phyloP scores from a whole-genome alignment of 2,113 vertebrate genomes.

The Crotalus helleri region DNA sequence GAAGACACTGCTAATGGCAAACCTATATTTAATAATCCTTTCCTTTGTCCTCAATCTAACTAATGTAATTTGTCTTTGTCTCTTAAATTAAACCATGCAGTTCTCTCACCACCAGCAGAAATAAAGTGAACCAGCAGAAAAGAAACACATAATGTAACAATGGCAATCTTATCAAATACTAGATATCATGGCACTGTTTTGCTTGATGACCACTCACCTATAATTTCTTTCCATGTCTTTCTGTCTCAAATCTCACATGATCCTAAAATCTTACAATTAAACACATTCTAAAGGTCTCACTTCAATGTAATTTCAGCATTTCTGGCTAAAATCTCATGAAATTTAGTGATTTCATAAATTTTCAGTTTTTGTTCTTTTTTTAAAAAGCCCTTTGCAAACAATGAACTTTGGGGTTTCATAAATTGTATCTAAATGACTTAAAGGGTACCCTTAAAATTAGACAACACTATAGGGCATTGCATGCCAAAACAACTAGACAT shows the following conservation, averaged over 20 bases:
- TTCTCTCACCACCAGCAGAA: not conserved
- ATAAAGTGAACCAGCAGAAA: not conserved
- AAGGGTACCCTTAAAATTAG: not conserved
- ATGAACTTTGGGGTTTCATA: not conserved
- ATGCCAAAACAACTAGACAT: too few species aligned
- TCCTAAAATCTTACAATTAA: not conserved
- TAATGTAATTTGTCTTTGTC: not conserved
- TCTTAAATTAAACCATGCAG: not conserved
- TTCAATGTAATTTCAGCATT: not conserved
- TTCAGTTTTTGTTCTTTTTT: not conserved
- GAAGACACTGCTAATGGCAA: not conserved
- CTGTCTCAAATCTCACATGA: not conserved
- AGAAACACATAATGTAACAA: not conserved
- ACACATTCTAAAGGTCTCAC: not conserved
- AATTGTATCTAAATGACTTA: not conserved
- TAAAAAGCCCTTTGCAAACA: not conserved
- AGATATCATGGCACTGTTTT: not conserved
- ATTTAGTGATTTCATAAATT: not conserved
- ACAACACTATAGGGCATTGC: too few species aligned
- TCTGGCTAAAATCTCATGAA: not conserved
- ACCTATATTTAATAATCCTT: not conserved
- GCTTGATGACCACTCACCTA: not conserved
- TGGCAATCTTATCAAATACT: not conserved
- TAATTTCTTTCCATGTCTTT: not conserved
- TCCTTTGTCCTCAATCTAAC: not conserved